These are phyloP conservation scores for Megalurothrips usitatus DNA, from an alignment of 2,888 invertebrate genomes.

Conservation along the genomic window DNA sequence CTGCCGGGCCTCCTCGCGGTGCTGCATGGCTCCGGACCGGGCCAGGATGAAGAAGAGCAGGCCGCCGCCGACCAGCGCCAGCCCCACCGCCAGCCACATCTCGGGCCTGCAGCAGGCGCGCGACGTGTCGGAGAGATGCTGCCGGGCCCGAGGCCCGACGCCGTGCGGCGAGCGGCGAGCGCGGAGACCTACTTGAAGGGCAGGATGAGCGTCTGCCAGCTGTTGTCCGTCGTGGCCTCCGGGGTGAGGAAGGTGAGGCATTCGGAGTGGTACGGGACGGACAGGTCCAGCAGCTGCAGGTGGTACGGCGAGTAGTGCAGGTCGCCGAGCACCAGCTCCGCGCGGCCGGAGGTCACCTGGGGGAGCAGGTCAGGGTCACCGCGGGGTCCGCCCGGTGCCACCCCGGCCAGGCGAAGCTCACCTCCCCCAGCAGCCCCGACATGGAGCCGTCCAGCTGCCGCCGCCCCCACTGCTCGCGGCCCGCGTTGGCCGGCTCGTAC, in stretches of 20 bases:
- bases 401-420: no score
- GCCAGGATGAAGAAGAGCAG: slow-evolving; percentile 2
- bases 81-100: slow-evolving; percentile 21
- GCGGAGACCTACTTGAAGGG: slow-evolving; percentile 63
- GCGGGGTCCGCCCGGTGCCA: no score
- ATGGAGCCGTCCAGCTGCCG: slow-evolving; percentile 59
- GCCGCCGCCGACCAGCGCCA: neutral
- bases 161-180: neutral
- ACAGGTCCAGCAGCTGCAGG: slow-evolving; percentile 65
- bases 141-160: neutral
- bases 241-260: slow-evolving; percentile 81
- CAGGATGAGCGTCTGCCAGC: slow-evolving; percentile 76
- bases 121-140: neutral
- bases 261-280: slow-evolving; percentile 72
- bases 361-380: no score
- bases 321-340: slow-evolving; percentile 72
- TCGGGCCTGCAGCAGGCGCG: neutral
- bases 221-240: slow-evolving; percentile 72
- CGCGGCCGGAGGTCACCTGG: slow-evolving; percentile 51
- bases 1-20: neutral
- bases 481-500: slow-evolving; percentile 60
- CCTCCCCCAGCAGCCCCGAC: slow-evolving; percentile 69
- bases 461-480: slow-evolving; percentile 64
- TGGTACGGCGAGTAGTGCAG: slow-evolving; percentile 69
- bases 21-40: neutral